Evolutionary conservation across 2,797 vertebrate genomes (phyloP).

Genomic region (Nannoperca australis): DNA sequence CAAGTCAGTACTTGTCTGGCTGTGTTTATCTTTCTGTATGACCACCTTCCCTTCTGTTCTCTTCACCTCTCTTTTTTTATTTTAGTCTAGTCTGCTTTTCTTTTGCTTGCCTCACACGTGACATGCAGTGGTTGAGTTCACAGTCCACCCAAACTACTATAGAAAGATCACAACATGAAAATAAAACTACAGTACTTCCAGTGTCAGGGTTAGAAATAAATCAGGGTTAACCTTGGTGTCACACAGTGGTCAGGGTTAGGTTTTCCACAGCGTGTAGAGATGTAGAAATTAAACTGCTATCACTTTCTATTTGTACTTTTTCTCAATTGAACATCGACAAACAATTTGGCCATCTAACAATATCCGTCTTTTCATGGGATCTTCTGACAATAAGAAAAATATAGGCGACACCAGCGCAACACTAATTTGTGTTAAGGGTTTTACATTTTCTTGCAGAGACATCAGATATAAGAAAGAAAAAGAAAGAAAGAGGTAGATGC

Average conservation of each 20-base stretch:
- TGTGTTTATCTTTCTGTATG: neutral
- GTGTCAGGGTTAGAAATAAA: neutral
- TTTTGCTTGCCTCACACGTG: neutral
- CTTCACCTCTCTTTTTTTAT: neutral
- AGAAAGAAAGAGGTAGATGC: neutral
- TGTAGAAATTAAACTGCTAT: neutral
- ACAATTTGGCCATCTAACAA: neutral
- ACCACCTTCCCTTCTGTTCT: neutral
- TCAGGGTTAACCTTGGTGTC: neutral
- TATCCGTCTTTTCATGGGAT: neutral
- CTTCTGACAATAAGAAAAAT: neutral
- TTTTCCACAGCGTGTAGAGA: neutral
- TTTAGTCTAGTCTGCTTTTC: neutral
- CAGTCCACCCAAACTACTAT: neutral
- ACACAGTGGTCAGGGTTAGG: neutral
- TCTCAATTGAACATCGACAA: neutral
- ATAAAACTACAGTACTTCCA: neutral
- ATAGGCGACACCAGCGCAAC: neutral
- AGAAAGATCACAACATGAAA: neutral
- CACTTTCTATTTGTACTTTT: neutral
- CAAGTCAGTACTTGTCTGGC: constrained; percentile 88
- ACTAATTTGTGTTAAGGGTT: neutral
- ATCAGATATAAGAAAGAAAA: neutral
- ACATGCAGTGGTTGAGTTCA: neutral
- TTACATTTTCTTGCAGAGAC: neutral